Conservation (phyloP, 1,140 invertebrate species). For the Mylabris phalerata region DNA sequence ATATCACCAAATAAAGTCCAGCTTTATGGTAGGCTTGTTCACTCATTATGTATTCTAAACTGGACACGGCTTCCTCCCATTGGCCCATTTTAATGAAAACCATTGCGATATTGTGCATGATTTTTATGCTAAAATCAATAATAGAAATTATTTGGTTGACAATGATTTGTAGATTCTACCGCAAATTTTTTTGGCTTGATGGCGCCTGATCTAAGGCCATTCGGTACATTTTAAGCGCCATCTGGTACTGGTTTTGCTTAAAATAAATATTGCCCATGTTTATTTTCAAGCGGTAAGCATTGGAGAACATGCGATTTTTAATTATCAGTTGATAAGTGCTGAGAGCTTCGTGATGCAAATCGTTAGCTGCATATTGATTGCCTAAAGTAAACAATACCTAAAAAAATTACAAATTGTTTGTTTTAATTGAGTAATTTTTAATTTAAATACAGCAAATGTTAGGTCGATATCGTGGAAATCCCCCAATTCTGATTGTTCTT, state of each 20-base stretch:
- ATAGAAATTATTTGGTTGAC: constrained; percentile 1
- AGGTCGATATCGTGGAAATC: constrained; percentile 89
- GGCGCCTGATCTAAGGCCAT: constrained; percentile 42
- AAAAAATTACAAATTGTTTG: not conserved
- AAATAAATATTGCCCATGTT: constrained; percentile 99
- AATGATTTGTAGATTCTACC: constrained; percentile 47
- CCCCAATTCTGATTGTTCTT: constrained; percentile 81
- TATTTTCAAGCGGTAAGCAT: constrained; percentile 84
- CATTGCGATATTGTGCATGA: constrained; percentile 98
- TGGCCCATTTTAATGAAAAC: constrained; percentile 93
- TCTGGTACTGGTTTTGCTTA: constrained; percentile 86
- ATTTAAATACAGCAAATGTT: constrained; percentile 73
- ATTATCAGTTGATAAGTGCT: constrained; percentile 90
- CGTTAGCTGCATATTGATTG: constrained; percentile 86
- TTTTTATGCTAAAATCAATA: constrained; percentile 70
- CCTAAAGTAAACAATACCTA: constrained; percentile 92
- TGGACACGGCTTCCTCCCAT: constrained; percentile 89
- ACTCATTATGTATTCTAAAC: constrained; percentile 97
- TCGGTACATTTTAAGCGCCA: constrained; percentile 84
- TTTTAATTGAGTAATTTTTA: not conserved
- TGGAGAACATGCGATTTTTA: constrained; percentile 79
- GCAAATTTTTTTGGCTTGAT: constrained; percentile 82
- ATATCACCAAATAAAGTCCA: constrained; percentile 86
- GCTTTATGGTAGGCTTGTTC: constrained; percentile 78
- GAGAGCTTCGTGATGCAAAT: constrained; percentile 92